Evolutionary conservation across 2,113 vertebrate genomes (phyloP), one percentile per base, ranked within the genome.

Genomic region (Sinocyclocheilus maitianheensis): DNA sequence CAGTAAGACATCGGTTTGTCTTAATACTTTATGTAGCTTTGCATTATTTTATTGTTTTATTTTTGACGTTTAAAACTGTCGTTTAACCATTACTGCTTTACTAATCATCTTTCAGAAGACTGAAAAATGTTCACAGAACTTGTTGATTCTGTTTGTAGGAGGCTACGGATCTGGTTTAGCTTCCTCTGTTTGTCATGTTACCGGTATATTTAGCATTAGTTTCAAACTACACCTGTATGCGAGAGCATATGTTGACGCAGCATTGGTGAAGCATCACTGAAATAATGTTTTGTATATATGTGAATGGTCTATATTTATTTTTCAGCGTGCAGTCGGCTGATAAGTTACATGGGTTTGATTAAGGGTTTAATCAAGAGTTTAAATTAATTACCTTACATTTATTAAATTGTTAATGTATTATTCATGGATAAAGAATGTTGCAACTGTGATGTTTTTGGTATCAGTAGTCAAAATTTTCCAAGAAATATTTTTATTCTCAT

Each of bases 281-380:
- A 20, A 30, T 20, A 6, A 6, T 18, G 79, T 65, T 55, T 58
- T 34, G 22, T 81, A 65, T 81, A 51, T 81, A 81, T 81, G 79
- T 40, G n/a, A 62, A 22, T 60, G 12, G 24, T 60, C 30, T 63
- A 10, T 82, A 69, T 82, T 51, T 82, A 69, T 82, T 69, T 48
- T 51, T 69, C 80, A 81, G 60, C 34, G 9, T 26, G 37, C 60
- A 13, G 62, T 69, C 48, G 24, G 75, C 7, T 48, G 43, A 24
- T 77, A 77, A 34, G 46, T 51, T 51, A 46, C 4, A 3, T 22
- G 1, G 24, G 46, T 69, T 67, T 53, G 10, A 69, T 51, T 69
- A 67, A 18, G 12, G 16, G 60, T 63, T 80, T 81, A 26, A 65
- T 67, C 16, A 67, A 67, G 18, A 4, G 55, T 24, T 81, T 43